Evolutionary conservation across 2,888 invertebrate species (phyloP).

Genomic region (Eulithis prunata): DNA sequence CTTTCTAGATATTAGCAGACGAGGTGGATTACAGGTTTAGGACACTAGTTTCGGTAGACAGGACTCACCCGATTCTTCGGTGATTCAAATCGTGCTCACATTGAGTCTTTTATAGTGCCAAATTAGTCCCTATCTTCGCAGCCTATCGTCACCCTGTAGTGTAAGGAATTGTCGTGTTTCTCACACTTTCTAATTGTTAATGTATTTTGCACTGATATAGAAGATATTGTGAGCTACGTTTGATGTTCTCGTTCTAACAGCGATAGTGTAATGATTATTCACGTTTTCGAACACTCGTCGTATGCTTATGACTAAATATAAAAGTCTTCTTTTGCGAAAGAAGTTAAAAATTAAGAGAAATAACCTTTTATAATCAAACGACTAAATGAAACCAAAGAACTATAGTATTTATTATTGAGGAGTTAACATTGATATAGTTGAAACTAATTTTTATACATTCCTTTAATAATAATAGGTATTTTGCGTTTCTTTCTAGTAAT

Average conservation of each 20-base stretch:
- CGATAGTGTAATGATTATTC: conserved; percentile 50
- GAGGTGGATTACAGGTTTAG: conserved; percentile 49
- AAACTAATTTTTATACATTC: conserved; percentile 79
- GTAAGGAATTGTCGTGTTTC: conserved; percentile 31
- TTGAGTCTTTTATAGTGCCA: conserved; percentile 50
- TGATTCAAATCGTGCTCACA: conserved; percentile 51
- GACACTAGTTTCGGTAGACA: conserved; percentile 48
- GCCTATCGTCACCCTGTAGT: conserved; percentile 31
- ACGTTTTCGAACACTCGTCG: conserved; percentile 45
- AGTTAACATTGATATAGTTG: conserved; percentile 73
- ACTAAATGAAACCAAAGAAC: conserved; percentile 82
- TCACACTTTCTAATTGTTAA: conserved; percentile 33
- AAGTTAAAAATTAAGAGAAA: conserved; percentile 47
- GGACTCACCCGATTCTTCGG: conserved; percentile 45
- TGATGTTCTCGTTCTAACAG: conserved; percentile 53
- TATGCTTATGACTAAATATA: conserved; percentile 48
- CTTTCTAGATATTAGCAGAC: conserved; percentile 42
- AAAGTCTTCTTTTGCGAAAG: conserved; percentile 49
- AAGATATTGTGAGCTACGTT: conserved; percentile 39
- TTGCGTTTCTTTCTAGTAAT: conserved; percentile 35
- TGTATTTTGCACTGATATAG: conserved; percentile 35
- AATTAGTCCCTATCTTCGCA: conserved; percentile 37
- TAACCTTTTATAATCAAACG: conserved; percentile 70
- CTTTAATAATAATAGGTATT: conserved; percentile 48
- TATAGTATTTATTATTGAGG: conserved; percentile 81